These are phyloP conservation scores for Oophaga pumilio DNA, from an alignment of 2,113 vertebrate species.

Conservation along the genomic window DNA sequence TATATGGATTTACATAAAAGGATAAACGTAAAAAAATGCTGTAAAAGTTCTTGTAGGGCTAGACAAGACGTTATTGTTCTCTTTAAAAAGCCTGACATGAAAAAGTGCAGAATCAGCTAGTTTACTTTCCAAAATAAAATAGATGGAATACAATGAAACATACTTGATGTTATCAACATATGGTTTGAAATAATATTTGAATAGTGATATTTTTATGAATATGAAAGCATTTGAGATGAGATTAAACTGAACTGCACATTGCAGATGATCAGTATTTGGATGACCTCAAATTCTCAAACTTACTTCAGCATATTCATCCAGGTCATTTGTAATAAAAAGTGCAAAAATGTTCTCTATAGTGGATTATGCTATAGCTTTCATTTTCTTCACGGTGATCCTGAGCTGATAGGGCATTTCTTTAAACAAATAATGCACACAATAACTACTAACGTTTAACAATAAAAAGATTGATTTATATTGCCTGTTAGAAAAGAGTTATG, in stretches of 20 bases:
- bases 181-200: constrained; percentile 1
- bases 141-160: constrained; percentile 6
- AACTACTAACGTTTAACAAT: too few relatives aligned
- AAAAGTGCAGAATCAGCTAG: constrained; percentile 34
- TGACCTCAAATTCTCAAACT: background rate
- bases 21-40: background rate
- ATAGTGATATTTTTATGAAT: background rate
- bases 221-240: background rate
- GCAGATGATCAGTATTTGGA: background rate
- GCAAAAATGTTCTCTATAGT: background rate
- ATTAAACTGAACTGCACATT: background rate
- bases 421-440: too few relatives aligned
- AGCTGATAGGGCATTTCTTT: too few relatives aligned
- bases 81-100: constrained; percentile 9
- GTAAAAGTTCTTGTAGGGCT: background rate
- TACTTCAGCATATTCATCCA: background rate
- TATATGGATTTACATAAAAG: background rate
- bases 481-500: too few relatives aligned
- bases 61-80: constrained; percentile 25
- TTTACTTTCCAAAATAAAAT: constrained; percentile 35
- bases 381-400: too few relatives aligned
- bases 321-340: background rate
- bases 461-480: too few relatives aligned
- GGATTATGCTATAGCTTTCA: too few relatives aligned
- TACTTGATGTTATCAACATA: constrained; percentile 40